These are phyloP conservation scores for Phenganax stokvisi DNA, from an alignment of 92 coral and sea anemone genomes.

Conservation along the genomic window DNA sequence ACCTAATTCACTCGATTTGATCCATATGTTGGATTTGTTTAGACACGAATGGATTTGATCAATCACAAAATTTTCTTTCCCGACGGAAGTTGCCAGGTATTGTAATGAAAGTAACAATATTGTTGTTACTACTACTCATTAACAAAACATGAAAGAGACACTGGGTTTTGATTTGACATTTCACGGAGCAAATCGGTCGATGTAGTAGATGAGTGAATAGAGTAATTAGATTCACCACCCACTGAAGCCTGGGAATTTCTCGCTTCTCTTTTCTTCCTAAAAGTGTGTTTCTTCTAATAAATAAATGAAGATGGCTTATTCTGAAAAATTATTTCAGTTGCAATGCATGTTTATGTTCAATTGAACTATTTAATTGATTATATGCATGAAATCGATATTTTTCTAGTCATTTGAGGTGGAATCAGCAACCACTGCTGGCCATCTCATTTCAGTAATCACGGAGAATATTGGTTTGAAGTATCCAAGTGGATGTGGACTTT, in stretches of 20 bases:
- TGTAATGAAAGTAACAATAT: background rate
- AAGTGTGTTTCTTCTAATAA: no score
- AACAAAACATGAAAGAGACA: no score
- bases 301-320: no score
- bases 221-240: no score
- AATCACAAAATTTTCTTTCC: constrained; percentile 39
- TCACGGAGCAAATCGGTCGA: no score
- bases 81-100: constrained; percentile 41
- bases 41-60: constrained; percentile 40
- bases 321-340: background rate
- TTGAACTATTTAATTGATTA: background rate
- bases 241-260: no score
- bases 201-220: no score
- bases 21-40: background rate
- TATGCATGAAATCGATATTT: background rate
- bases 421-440: constrained; percentile 40
- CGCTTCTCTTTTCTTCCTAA: no score
- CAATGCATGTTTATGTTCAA: background rate
- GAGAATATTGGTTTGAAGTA: constrained; percentile 37
- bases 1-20: background rate
- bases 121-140: background rate
- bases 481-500: constrained; percentile 41
- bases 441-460: constrained; percentile 35
- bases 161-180: background rate
- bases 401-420: constrained; percentile 38